Conservation (phyloP, 2,113 vertebrate genomes). For the Pomatostomus ruficeps region DNA sequence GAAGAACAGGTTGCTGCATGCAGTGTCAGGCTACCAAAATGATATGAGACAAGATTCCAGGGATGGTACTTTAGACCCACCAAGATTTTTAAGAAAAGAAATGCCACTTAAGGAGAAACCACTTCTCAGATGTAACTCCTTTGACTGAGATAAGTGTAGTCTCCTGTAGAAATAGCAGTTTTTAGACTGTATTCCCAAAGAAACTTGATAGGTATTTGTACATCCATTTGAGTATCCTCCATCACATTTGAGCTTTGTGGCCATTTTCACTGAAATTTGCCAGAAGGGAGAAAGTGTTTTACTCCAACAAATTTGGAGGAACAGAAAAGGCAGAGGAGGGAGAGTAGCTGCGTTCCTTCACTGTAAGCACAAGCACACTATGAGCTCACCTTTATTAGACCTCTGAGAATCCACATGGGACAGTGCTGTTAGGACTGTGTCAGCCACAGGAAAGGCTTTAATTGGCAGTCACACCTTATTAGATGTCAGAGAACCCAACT, state of each 20-base stretch:
- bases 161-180: neutral
- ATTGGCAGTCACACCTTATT: conserved; percentile 58
- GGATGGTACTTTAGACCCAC: neutral
- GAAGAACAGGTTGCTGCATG: neutral
- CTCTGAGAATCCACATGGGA: conserved; percentile 39
- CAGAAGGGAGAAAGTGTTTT: neutral
- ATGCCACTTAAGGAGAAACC: neutral
- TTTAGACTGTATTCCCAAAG: neutral
- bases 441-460: conserved; percentile 57
- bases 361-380: accelerated
- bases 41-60: neutral
- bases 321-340: neutral
- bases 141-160: neutral
- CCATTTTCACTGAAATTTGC: neutral
- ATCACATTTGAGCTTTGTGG: neutral
- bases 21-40: neutral
- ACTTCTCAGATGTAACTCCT: neutral
- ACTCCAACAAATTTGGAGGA: neutral
- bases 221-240: neutral
- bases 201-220: neutral
- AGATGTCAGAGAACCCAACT: conserved; percentile 41
- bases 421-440: neutral
- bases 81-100: neutral
- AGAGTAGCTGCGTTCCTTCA: neutral
- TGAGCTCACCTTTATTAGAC: conserved; percentile 24